These are phyloP conservation scores for Bradysia coprophila DNA, from an alignment of 1,140 invertebrate genomes.

Conservation along the genomic window DNA sequence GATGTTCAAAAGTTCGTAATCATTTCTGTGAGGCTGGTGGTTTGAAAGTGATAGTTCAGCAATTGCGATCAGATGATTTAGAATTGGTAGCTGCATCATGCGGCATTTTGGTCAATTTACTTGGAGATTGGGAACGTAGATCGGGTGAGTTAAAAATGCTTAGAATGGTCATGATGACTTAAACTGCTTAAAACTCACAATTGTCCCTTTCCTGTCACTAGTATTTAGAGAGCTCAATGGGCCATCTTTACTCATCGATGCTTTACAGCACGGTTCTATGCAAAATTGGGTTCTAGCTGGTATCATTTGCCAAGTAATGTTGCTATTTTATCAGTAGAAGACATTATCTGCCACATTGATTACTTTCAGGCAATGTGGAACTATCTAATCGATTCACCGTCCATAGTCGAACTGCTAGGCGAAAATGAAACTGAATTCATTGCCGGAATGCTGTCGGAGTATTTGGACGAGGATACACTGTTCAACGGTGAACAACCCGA, in stretches of 20 bases:
- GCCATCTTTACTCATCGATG: conserved; percentile 11
- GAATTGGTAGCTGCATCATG: conserved; percentile 20
- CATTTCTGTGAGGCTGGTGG: conserved; percentile 18
- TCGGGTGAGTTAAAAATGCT: too few species aligned
- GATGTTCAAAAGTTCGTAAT: conserved; percentile 18
- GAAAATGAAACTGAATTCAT: conserved; percentile 32
- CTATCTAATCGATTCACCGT: conserved; percentile 36
- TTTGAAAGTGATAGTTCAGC: conserved; percentile 12
- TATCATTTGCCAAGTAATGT: conserved; percentile 15
- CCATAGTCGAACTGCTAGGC: conserved; percentile 26
- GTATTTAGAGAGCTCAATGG: conserved; percentile 19
- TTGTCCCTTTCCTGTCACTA: too few species aligned
- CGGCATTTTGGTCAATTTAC: conserved; percentile 20
- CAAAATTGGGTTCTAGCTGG: conserved; percentile 22
- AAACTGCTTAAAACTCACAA: too few species aligned
- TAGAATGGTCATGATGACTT: too few species aligned
- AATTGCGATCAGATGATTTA: conserved; percentile 12
- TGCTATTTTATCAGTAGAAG: neutral
- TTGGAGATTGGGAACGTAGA: conserved; percentile 19
- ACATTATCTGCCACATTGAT: neutral
- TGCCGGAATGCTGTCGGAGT: conserved; percentile 32
- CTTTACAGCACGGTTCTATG: conserved; percentile 14
- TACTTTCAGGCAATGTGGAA: conserved; percentile 38
- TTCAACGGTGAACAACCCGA: conserved; percentile 16
- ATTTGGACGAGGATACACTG: conserved; percentile 30